Conservation (phyloP, 2,797 vertebrate species). For the Pipistrellus nathusii region DNA sequence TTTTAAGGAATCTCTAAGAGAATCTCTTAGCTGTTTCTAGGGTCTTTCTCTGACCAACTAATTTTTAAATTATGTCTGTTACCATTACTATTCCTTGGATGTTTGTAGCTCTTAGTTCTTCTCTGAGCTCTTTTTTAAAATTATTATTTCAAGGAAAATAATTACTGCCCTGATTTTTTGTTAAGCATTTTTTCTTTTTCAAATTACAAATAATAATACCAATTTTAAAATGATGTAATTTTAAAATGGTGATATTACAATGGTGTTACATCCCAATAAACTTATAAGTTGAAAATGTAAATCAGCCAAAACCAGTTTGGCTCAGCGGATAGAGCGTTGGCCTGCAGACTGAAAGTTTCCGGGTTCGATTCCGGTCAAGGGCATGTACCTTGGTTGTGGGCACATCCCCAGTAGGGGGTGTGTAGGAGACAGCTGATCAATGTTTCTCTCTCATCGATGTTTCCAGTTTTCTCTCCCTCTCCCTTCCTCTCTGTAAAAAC, state of each 20-base stretch:
- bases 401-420: no score
- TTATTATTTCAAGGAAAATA: conserved; percentile 24
- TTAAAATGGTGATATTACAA: background rate
- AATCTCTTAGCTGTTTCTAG: background rate
- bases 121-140: background rate
- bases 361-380: no score
- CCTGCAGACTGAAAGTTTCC: no score
- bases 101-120: background rate
- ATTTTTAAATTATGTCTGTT: conserved; percentile 5
- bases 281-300: background rate
- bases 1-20: background rate
- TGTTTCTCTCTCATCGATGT: no score
- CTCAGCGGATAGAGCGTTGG: no score
- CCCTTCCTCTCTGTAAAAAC: no score
- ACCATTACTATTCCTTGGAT: background rate
- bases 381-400: no score
- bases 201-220: background rate
- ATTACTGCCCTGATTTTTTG: background rate
- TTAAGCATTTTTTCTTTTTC: background rate
- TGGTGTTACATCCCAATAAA: background rate
- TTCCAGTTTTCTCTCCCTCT: no score
- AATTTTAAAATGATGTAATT: background rate
- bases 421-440: no score
- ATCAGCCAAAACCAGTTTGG: background rate
- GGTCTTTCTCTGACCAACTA: background rate